Evolutionary conservation across 2,113 vertebrate genomes (phyloP), one percentile per base, ranked within the genome.

Genomic region (Osmerus eperlanus): DNA sequence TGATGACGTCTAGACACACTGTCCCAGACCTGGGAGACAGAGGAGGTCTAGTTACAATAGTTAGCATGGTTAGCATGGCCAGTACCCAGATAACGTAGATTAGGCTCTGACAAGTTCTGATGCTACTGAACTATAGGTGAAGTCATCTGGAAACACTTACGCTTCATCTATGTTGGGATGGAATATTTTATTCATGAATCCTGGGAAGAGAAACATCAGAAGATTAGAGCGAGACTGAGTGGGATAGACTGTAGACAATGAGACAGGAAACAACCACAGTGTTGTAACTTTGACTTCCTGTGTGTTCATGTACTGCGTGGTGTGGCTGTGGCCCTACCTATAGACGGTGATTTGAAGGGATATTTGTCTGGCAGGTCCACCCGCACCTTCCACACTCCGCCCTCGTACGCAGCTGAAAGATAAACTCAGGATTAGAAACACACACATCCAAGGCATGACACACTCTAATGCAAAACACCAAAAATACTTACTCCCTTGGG

Each of bases 171-270:
- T 99, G 94, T 99, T 99, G 83, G 97, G 97, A 91, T 99, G 97
- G 94, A 99, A 99, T 90, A 99, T 99, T 95, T 99, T 99, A 92
- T 99, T 99, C 96, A 99, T 99, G 92, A 99, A 99, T 89, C 97
- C 97, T 99, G 91, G 51, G 80, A 86, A 89, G 71, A 80, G 81
- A 68, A 81, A 62, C 6, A 51, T 60, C 67, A 69, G 23, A 65
- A 74, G 41, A 54, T 4, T 54, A 63, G 32, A 65, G n/a, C 41
- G 21, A 9, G 5, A 52, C 18, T 41, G 4, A 12, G 0, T n/a
- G 32, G 32, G 5, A 6, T 36, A 36, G 32, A 36, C 32, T 36
- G 18, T n/a, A 32, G 16, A 32, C 23, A 15, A 23, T 62, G 62
- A 18, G 29, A 29, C 28, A 18, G 25, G 62, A 36, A 36, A 56